phyloP scores from a whole-genome alignment of 2,888 invertebrate genomes.

The Drosophila quasianomalipes region DNA sequence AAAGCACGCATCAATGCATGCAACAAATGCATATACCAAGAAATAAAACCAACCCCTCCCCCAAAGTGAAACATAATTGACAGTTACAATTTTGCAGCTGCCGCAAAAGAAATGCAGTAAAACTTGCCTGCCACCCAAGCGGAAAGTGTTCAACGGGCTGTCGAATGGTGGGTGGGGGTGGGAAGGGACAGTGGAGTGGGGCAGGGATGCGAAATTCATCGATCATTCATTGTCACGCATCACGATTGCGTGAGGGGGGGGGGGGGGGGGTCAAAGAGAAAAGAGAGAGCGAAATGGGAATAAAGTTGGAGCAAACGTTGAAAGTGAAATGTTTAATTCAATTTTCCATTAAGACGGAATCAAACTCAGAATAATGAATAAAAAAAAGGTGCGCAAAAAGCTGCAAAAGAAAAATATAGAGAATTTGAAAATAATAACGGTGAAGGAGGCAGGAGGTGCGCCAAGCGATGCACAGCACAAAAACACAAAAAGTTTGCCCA shows the following conservation, averaged over 20 bases:
- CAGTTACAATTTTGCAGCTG: slow-evolving; percentile 73
- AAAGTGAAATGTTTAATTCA: slow-evolving; percentile 52
- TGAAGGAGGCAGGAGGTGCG: background rate
- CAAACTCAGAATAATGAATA: slow-evolving; percentile 14
- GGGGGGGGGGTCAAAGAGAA: background rate
- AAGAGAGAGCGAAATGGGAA: background rate
- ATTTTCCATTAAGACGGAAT: slow-evolving; percentile 42
- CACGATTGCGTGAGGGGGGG: background rate
- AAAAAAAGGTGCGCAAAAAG: background rate
- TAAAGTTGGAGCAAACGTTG: slow-evolving; percentile 13
- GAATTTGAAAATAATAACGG: background rate
- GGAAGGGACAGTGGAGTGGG: background rate
- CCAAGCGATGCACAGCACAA: no score
- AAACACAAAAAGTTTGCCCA: background rate
- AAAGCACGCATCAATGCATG: slow-evolving; percentile 28
- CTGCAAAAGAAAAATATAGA: background rate
- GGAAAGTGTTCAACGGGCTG: background rate
- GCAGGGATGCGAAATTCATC: slow-evolving; percentile 56
- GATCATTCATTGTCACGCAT: slow-evolving; percentile 64
- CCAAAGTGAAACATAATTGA: slow-evolving; percentile 63
- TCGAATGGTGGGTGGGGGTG: background rate
- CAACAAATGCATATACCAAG: slow-evolving; percentile 19
- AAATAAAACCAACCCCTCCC: background rate
- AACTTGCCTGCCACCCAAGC: slow-evolving; percentile 16
- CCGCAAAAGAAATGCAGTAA: slow-evolving; percentile 31